phyloP scores from a whole-genome alignment of 2,113 vertebrate genomes.

The Panthera leo region DNA sequence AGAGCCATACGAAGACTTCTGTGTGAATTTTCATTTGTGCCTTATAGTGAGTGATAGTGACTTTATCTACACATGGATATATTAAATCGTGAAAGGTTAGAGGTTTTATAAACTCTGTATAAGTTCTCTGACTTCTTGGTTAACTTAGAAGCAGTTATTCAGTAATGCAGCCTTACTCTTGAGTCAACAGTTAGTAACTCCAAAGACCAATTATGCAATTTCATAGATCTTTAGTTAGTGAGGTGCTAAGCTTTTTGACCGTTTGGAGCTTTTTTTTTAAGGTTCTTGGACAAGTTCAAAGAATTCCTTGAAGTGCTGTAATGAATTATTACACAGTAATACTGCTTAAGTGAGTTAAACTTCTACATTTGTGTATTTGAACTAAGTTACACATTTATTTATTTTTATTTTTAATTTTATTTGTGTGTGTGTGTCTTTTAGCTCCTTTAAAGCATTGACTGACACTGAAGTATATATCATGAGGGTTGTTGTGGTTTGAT shows the following conservation, averaged over 20 bases:
- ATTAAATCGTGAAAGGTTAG: background rate
- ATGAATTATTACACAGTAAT: slow-evolving; percentile 73
- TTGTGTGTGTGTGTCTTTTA: background rate
- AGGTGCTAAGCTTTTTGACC: slow-evolving; percentile 74
- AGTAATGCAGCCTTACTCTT: slow-evolving; percentile 54
- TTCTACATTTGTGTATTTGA: slow-evolving; percentile 62
- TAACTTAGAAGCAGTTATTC: slow-evolving; percentile 63
- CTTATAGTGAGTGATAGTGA: background rate
- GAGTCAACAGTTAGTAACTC: slow-evolving; percentile 68
- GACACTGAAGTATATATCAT: background rate
- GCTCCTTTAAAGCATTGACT: background rate
- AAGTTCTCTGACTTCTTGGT: background rate
- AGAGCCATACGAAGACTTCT: background rate
- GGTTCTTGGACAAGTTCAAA: slow-evolving; percentile 67
- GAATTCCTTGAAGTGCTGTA: slow-evolving; percentile 61
- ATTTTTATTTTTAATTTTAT: slow-evolving; percentile 22
- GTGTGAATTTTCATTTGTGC: background rate
- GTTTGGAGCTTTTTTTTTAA: slow-evolving; percentile 68
- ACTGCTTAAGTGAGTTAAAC: slow-evolving; percentile 76
- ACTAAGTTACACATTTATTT: slow-evolving; percentile 56
- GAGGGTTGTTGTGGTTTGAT: background rate
- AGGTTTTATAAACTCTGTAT: background rate
- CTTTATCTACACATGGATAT: background rate
- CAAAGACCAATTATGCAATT: slow-evolving; percentile 71
- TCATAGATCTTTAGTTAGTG: slow-evolving; percentile 79